Base-by-base conservation (phyloP, 2,888 invertebrate genomes). In the Himalopsyche japonica region DNA sequence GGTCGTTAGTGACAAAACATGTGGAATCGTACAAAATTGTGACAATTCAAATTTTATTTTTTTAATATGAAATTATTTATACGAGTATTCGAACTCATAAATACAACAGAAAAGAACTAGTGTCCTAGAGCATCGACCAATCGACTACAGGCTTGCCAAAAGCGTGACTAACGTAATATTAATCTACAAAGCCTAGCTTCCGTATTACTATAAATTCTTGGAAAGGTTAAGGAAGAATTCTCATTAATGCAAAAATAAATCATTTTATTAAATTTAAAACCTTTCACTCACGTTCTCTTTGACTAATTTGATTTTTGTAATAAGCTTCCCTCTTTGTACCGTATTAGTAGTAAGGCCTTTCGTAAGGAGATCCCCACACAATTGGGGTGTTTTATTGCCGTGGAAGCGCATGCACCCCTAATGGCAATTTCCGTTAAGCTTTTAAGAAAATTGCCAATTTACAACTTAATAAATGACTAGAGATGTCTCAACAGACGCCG, bases 381-480 rank as follows among this genome's bases (percentile, higher is more conserved):
- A 57, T 57, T 79, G 20, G 79, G 49, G 79, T 48, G 24, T 47
- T 79, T 47, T 49, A 30, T 20, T 49, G 24, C 79, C 79, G 37
- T 37, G 79, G 79, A 79, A 32, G 34, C 27, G 27, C 30, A 43
- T 57, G 32, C 43, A 47, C 43, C 70, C 24, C 43, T 18, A 70
- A 27, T 81, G 81, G 27, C 70, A 70, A 81, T 64, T 37, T 57
- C 47, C 70, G 49, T 84, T 79, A 77, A 82, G 84, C 84, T 84
- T 80, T 84, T 84, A 84, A 84, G 82, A 84, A 84, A 85, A 82
- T 85, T 85, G 82, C 82, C 84, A 85, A 85, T 85, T 85, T 82
- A 78, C 47, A 34, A 57, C 82, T 82, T 77, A 85, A 85, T 76
- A 82, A 85, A 82, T 82, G 49, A 43, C 78, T 70, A 70, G 32